phyloP scores from a whole-genome alignment of 2,113 vertebrate genomes.

The Hyaena hyaena region DNA sequence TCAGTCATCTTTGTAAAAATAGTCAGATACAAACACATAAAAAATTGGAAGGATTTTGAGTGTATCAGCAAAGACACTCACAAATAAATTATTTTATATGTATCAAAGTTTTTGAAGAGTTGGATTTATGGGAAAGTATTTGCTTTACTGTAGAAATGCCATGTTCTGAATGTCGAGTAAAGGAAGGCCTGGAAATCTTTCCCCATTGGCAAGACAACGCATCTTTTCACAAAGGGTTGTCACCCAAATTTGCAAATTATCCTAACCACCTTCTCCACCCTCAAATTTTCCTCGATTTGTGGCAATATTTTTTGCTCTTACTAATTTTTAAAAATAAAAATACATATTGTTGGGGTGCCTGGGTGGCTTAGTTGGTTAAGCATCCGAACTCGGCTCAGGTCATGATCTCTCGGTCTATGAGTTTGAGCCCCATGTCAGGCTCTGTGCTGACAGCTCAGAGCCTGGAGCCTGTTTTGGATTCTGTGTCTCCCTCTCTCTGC shows the following conservation, averaged over 20 bases:
- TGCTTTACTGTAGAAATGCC: conserved; percentile 28
- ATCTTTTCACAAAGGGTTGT: conserved; percentile 57
- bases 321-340: conserved; percentile 42
- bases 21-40: neutral
- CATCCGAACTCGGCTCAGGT: too few relatives aligned
- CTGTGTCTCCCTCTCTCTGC: too few relatives aligned
- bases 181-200: neutral
- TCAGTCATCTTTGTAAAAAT: neutral
- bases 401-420: too few relatives aligned
- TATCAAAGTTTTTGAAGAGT: conserved; percentile 4
- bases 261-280: conserved; percentile 4
- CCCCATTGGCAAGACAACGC: neutral
- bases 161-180: conserved; percentile 38
- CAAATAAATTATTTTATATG: conserved; percentile 24
- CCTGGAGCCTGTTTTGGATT: too few relatives aligned
- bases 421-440: too few relatives aligned
- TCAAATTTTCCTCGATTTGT: conserved; percentile 49
- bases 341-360: neutral
- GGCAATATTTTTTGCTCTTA: neutral
- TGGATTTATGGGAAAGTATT: neutral
- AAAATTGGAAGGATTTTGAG: conserved; percentile 15
- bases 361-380: too few relatives aligned
- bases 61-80: neutral
- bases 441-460: too few relatives aligned
- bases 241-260: conserved; percentile 54